Percentiles rank a stretch among this genome's conserved stretches.
phyloP scores from a whole-genome alignment of 2,113 vertebrate genomes.

The Pseudonaja textilis region DNA sequence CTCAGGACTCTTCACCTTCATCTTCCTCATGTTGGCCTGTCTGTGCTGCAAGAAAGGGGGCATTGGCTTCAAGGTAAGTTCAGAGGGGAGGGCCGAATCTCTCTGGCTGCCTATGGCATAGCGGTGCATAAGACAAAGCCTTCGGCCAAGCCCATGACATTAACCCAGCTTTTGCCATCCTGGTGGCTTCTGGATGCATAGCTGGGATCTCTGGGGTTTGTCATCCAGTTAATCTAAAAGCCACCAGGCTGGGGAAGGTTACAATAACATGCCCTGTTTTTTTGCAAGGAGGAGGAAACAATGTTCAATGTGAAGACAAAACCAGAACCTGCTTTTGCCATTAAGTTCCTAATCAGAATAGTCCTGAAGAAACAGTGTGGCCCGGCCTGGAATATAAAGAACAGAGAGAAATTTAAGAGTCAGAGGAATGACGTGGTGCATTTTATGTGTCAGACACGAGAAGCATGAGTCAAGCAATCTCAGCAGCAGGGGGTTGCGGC shows the following conservation, averaged over 20 bases:
- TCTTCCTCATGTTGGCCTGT: constrained; percentile 96
- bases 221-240: not conserved
- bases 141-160: not conserved
- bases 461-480: rapidly evolving
- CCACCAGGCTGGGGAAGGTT: not conserved
- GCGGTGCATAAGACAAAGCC: not conserved
- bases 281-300: not conserved
- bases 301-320: not conserved
- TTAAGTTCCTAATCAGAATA: not conserved
- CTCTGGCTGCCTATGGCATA: not conserved
- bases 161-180: not conserved
- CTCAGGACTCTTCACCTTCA: constrained; percentile 87
- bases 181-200: not conserved
- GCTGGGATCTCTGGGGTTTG: not conserved
- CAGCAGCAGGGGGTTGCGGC: not conserved
- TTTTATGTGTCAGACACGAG: not conserved
- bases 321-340: not conserved
- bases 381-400: not conserved
- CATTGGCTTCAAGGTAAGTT: constrained; percentile 91
- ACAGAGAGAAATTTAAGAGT: not conserved
- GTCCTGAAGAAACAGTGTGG: not conserved
- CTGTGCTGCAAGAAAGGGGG: constrained; percentile 94
- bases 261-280: not conserved
- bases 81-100: rapidly evolving
- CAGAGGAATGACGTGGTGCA: no score